Base-by-base conservation (phyloP, 2,888 invertebrate species). In the Formica aserva region DNA sequence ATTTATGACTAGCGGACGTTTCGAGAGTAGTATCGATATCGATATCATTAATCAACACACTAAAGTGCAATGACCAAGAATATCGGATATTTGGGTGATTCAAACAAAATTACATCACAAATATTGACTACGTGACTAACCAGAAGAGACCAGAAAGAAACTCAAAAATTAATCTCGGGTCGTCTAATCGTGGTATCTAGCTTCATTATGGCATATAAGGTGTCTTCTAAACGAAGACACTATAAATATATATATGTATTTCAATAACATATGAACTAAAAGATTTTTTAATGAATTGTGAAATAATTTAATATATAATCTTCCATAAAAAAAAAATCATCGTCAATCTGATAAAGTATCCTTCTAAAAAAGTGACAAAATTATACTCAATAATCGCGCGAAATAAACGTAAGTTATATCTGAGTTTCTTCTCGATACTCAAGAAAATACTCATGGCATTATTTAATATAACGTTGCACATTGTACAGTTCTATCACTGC, bases 111-210 rank as follows among this genome's bases (percentile, higher is more conserved):
- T 84, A 74, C 74, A 0, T 67, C 81, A 67, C 62, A 48, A 74
- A 29, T 38, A 15, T 65, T 67, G 84, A 52, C 60, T 66, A 45
- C 67, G 62, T 82, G 74, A 45, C 81, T 65, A 52, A 22, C 48
- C 48, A 71, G 15, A 65, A 78, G 55, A 29, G 13, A 11, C 18
- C 38, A 77, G 18, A 41, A 65, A 85, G 69, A 22, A 45, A 71
- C 55, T 82, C n/a, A 78, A 82, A 83, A 85, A 48, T 77, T 60
- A 72, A 83, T 85, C 60, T 72, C 32, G 41, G 29, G 15, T 63
- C 57, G 62, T 13, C 69, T 75, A 84, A 85, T 80, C 84, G 48
- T n/a, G 11, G 38, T 29, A 74, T 81, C 67, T 85, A 38, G 32
- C 15, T n/a, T 78, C n/a, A 13, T 71, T 78, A 45, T 71, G 72